Percentiles rank a stretch among this genome's conserved stretches.
Conservation (phyloP, 2,888 invertebrate genomes). For the Dynastes tityus region DNA sequence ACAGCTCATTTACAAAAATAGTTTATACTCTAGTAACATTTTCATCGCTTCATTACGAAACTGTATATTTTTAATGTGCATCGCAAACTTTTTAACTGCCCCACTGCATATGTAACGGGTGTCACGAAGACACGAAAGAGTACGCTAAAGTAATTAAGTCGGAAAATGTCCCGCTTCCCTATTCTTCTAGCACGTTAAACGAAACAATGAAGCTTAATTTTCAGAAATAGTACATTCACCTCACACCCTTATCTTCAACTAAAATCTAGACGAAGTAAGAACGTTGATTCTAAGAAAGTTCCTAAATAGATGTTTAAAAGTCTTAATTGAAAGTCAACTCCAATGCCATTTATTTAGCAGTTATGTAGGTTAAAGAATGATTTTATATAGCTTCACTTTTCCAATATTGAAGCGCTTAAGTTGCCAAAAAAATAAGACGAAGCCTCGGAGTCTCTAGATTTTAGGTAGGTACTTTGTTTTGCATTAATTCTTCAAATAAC, state of each 20-base stretch:
- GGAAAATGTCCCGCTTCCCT: conserved; percentile 30
- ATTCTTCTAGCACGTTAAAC: conserved; percentile 36
- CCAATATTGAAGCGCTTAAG: neutral
- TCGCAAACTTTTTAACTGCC: conserved; percentile 40
- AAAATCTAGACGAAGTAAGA: conserved; percentile 4
- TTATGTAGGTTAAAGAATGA: neutral
- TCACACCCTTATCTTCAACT: conserved; percentile 15
- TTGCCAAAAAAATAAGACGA: too few relatives aligned
- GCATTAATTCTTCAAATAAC: neutral
- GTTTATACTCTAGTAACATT: conserved; percentile 32
- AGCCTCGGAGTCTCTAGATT: too few relatives aligned
- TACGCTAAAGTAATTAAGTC: conserved; percentile 41
- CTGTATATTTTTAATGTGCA: conserved; percentile 42
- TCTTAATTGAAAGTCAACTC: conserved; percentile 38
- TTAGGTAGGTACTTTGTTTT: too few relatives aligned
- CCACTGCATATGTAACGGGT: conserved; percentile 35
- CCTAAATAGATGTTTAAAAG: conserved; percentile 24
- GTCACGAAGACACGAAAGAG: conserved; percentile 25
- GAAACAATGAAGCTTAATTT: conserved; percentile 40
- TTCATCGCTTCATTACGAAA: conserved; percentile 40
- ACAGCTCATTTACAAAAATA: conserved; percentile 24
- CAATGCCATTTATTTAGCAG: conserved; percentile 7
- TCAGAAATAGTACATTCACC: conserved; percentile 34
- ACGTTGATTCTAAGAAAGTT: conserved; percentile 5
- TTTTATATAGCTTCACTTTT: conserved; percentile 1